phyloP scores from a whole-genome alignment of 2,888 invertebrate genomes.

The Hirtodrosophila cameraria region DNA sequence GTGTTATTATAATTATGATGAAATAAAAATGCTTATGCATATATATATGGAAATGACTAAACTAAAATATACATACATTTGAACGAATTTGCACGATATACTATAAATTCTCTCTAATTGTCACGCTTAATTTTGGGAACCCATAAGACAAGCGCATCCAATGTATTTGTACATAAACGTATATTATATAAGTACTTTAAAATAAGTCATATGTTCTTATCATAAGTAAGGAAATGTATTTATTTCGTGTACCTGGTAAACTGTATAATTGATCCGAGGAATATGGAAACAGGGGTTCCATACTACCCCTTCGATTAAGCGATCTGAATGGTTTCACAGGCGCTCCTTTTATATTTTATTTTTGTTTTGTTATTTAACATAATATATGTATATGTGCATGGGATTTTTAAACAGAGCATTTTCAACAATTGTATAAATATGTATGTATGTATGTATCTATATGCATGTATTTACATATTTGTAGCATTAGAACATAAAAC shows the following conservation, averaged over 20 bases:
- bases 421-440: constrained; percentile 17
- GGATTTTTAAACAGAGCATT: constrained; percentile 13
- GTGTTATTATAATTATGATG: background rate
- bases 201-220: constrained; percentile 27
- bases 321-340: constrained; percentile 85
- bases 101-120: constrained; percentile 25
- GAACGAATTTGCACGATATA: background rate
- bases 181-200: constrained; percentile 18
- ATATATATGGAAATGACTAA: constrained; percentile 4
- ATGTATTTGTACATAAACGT: constrained; percentile 34
- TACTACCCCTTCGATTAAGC: constrained; percentile 84
- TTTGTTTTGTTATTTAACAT: constrained; percentile 48
- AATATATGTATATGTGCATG: constrained; percentile 27
- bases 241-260: constrained; percentile 84
- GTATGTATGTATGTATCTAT: constrained; percentile 6
- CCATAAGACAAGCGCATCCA: constrained; percentile 45
- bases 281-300: constrained; percentile 84
- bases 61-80: constrained; percentile 6
- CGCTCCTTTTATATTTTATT: constrained; percentile 80
- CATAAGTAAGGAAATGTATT: constrained; percentile 41
- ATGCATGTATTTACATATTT: constrained; percentile 10
- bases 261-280: constrained; percentile 85
- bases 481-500: background rate
- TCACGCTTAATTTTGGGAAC: constrained; percentile 29
- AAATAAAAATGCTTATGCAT: constrained; percentile 1